These are phyloP conservation scores for Lottia gigantea DNA, from an alignment of 2,888 invertebrate species.

Conservation along the genomic window DNA sequence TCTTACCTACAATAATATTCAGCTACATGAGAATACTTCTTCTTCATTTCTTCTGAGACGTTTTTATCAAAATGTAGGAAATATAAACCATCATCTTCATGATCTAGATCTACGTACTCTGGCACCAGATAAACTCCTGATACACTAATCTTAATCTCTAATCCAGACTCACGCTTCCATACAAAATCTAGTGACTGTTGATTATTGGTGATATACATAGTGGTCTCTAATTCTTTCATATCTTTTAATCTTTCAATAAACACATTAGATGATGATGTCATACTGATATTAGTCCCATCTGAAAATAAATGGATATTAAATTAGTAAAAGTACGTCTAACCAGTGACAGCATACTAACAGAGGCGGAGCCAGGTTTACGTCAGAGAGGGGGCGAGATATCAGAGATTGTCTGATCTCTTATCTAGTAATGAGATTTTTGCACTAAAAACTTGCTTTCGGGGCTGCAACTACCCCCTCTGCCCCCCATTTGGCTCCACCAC, in stretches of 20 bases:
- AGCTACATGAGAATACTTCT: conserved; percentile 44
- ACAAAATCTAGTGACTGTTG: conserved; percentile 56
- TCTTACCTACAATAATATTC: conserved; percentile 60
- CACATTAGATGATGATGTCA: conserved; percentile 54
- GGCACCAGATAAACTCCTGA: conserved; percentile 60
- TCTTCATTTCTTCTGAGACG: conserved; percentile 40
- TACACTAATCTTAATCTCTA: conserved; percentile 60
- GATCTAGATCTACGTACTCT: conserved; percentile 60
- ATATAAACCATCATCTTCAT: conserved; percentile 55
- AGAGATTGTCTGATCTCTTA: no score
- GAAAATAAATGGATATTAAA: neutral
- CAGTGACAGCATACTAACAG: no score
- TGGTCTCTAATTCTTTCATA: conserved; percentile 50
- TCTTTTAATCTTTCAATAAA: conserved; percentile 60
- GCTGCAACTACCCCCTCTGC: no score
- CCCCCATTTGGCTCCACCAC: no score
- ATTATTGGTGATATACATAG: conserved; percentile 58
- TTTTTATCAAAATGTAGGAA: conserved; percentile 38
- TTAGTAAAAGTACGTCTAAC: no score
- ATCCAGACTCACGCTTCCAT: conserved; percentile 59
- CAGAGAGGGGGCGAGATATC: no score
- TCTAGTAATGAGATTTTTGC: no score
- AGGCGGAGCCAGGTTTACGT: no score
- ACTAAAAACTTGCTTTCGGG: no score
- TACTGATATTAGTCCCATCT: conserved; percentile 30